phyloP scores from a whole-genome alignment of 2,797 vertebrate genomes.

The Myoxocephalus aenaeus region DNA sequence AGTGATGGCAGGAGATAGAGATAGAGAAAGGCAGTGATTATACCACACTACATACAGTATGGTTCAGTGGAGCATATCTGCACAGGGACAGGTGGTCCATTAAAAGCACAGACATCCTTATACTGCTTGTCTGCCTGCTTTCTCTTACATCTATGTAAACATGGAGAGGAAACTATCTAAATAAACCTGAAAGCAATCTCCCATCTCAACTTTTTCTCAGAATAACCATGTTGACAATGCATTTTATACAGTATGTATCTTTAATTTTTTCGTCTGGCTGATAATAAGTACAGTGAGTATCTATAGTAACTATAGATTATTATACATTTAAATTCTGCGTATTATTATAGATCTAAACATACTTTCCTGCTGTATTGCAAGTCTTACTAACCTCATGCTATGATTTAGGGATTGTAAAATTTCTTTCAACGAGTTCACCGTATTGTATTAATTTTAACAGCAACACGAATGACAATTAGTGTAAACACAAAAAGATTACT shows the following conservation, averaged over 20 bases:
- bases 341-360: background rate
- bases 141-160: conserved; percentile 63
- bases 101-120: conserved; percentile 74
- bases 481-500: background rate
- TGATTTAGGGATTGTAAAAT: background rate
- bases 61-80: conserved; percentile 82
- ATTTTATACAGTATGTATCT: conserved; percentile 24
- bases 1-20: conserved; percentile 71
- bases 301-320: background rate
- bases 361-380: background rate
- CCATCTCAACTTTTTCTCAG: conserved; percentile 28
- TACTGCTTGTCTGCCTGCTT: conserved; percentile 63
- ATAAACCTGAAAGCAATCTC: conserved; percentile 45
- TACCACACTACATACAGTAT: conserved; percentile 74
- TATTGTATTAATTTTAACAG: background rate
- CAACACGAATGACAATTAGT: background rate
- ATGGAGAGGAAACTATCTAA: conserved; percentile 50
- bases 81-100: conserved; percentile 76
- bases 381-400: background rate
- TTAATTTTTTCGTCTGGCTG: background rate
- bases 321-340: background rate
- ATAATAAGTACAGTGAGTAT: background rate
- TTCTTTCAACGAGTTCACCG: background rate
- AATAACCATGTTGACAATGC: conserved; percentile 47
- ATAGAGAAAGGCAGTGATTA: conserved; percentile 76